Evolutionary conservation across 2,888 invertebrate genomes (phyloP).

Genomic region (Ophion obscuratus): DNA sequence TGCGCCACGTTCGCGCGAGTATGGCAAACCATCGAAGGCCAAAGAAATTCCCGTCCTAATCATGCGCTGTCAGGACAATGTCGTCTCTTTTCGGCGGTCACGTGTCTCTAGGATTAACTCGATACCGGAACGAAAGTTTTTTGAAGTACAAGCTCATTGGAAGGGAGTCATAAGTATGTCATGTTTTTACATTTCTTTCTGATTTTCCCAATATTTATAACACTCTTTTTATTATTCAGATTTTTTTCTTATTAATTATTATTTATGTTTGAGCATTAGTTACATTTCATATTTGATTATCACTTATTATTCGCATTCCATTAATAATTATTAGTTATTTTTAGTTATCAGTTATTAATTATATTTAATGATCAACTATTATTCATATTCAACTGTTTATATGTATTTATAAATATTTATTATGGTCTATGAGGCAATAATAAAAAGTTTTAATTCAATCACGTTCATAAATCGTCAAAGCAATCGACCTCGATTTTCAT

Average conservation of each 20-base stretch:
- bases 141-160: neutral
- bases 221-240: neutral
- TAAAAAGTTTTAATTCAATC: too few species aligned
- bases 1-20: neutral
- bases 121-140: neutral
- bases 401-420: too few species aligned
- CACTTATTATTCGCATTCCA: neutral
- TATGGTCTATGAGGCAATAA: too few species aligned
- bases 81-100: conserved; percentile 26
- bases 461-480: too few species aligned
- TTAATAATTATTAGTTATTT: too few species aligned
- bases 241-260: neutral
- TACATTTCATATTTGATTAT: neutral
- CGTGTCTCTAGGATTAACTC: neutral
- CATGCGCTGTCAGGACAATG: too few species aligned
- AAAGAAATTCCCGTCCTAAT: neutral
- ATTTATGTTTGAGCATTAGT: neutral
- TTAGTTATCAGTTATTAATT: too few species aligned
- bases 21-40: conserved; percentile 48
- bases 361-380: too few species aligned
- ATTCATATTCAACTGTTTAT: too few species aligned
- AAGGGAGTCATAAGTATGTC: too few species aligned
- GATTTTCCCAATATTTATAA: neutral
- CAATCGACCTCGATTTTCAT: too few species aligned
- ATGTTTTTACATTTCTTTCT: neutral